phyloP scores from a whole-genome alignment of 2,113 vertebrate species.

The Onychostruthus taczanowskii region DNA sequence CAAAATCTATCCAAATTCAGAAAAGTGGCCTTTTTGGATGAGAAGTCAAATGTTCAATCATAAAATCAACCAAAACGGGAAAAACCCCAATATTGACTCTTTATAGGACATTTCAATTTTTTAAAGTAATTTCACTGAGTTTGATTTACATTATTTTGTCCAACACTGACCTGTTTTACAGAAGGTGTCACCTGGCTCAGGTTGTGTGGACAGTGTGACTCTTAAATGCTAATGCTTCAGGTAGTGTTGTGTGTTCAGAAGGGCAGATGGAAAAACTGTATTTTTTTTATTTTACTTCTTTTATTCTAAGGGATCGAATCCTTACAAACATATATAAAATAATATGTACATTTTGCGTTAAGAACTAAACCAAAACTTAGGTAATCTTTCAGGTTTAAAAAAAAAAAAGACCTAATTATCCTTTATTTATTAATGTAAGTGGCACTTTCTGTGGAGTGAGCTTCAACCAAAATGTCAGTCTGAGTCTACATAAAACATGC shows the following conservation, averaged over 20 bases:
- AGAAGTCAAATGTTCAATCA: not conserved
- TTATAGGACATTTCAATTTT: not conserved
- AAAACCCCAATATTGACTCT: accelerated
- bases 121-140: not conserved
- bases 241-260: not conserved
- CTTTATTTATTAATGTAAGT: not conserved
- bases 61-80: not conserved
- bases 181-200: not conserved
- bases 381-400: not conserved
- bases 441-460: not conserved
- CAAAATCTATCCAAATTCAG: not conserved
- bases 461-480: not conserved
- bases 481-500: not conserved
- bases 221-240: not conserved
- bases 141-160: not conserved
- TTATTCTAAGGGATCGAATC: not conserved
- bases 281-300: not conserved
- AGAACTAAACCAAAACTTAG: not conserved
- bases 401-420: not conserved
- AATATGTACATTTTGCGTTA: not conserved
- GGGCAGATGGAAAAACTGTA: not conserved
- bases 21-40: not conserved
- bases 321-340: not conserved
- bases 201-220: not conserved
- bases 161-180: not conserved